Evolutionary conservation across 2,797 vertebrate species (phyloP).

Genomic region (Rhincodon typus): DNA sequence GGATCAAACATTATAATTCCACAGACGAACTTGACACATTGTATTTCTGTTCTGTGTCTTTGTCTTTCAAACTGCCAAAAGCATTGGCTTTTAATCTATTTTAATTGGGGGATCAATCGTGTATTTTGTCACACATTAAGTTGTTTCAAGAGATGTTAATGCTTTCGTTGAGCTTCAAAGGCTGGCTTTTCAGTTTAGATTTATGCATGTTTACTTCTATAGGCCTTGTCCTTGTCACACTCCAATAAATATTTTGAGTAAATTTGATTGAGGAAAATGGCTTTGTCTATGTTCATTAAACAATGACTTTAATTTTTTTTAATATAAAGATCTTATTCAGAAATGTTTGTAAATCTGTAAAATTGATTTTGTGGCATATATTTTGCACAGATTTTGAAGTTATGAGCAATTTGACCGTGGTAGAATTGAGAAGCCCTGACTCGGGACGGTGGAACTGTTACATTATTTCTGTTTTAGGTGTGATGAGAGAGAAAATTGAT

Average conservation of each 20-base stretch:
- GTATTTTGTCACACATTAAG: slow-evolving; percentile 30
- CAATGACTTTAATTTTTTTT: slow-evolving; percentile 19
- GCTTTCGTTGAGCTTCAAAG: slow-evolving; percentile 28
- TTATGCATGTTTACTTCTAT: slow-evolving; percentile 12
- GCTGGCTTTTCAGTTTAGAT: not conserved
- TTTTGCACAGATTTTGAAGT: not conserved
- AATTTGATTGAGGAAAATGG: not conserved
- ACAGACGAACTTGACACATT: slow-evolving; percentile 28
- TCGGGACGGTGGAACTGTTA: not conserved
- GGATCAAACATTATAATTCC: slow-evolving; percentile 34
- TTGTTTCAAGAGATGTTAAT: slow-evolving; percentile 25
- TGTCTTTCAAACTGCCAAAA: slow-evolving; percentile 7
- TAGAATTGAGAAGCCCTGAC: not conserved
- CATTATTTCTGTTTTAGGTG: not conserved
- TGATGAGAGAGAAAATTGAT: not conserved
- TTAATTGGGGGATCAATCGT: slow-evolving; percentile 27
- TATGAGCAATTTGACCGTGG: not conserved
- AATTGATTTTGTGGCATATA: not conserved
- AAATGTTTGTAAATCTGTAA: not conserved
- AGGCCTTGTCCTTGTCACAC: slow-evolving; percentile 14
- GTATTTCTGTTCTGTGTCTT: slow-evolving; percentile 7
- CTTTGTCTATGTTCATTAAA: slow-evolving; percentile 26
- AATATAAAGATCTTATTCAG: not conserved
- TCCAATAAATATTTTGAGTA: slow-evolving; percentile 30
- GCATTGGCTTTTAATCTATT: slow-evolving; percentile 12